Evolutionary conservation across 2,113 vertebrate species (phyloP), one percentile per base, ranked within the genome.

Genomic region (Todiramphus chloris): DNA sequence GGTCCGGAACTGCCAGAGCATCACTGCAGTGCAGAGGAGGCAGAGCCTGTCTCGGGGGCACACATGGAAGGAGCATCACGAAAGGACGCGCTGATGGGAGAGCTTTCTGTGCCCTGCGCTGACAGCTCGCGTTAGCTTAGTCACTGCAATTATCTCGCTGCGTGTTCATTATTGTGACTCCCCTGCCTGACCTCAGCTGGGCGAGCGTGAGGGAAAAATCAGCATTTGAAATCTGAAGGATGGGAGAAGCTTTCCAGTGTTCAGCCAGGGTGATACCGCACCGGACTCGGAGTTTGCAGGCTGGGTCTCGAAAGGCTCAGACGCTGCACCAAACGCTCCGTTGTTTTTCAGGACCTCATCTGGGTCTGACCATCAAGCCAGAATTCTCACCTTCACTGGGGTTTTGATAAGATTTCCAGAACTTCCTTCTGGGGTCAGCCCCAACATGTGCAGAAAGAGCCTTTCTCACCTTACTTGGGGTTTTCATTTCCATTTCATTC

Each of bases 211-310:
- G 66, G n/a, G 21, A 30, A 43, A 43, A 58, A 37, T 8, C 62
- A 41, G 43, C 53, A 7, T 64, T 63, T 70, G 5, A 10, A 39
- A 5, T 9, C 20, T 10, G 3, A 7, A 2, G 33, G 31, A 2
- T 3, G 17, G 58, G 86, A 50, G 31, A 16, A 21, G 11, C 9
- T 21, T 35, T 0, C 7, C 64, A 3, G 0, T 2, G 62, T 3
- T 50, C 9, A 6, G 30, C 0, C 3, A 5, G 10, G 44, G 46
- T 11, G 50, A 1, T 7, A 0, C 1, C n/a, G 86, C 68, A 39
- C 1, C 1, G 16, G 7, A 0, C 21, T 8, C 7, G 0, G n/a
- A 17, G 14, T 10, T 39, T 8, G 44, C 59, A 46, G 50, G 35
- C 10, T 2, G 24, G 8, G 21, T 43, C 73, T 60, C 67, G 5